Evolutionary conservation across 2,888 invertebrate species (phyloP), one percentile per base, ranked within the genome.

Genomic region (Poecilus cupreus): DNA sequence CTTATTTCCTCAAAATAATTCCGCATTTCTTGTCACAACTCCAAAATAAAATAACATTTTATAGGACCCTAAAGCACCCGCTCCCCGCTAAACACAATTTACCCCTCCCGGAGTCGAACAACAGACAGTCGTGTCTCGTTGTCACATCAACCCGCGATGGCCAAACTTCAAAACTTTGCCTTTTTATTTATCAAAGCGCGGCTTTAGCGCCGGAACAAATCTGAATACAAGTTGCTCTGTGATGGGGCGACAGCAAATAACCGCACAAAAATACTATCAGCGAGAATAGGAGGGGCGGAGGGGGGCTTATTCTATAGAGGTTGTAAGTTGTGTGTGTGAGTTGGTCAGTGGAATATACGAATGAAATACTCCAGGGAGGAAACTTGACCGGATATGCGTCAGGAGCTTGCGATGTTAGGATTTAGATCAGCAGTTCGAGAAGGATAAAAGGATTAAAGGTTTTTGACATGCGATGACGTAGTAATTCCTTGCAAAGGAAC

Each of bases 31-130:
- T 43, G n/a, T n/a, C 11, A 0, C 13, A 11, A 43, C 43, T n/a
- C n/a, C 54, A 57, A 57, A 22, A 46, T 72, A 72, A 72, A 72
- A 72, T 72, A 39, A 39, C 39, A 72, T 72, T 72, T 72, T 72
- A 72, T 72, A 72, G 72, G 11, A 8, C 20, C 18, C 16, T 51
- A 22, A 24, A 57, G 2, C 0, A n/a, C 8, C 0, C 24, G 11
- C 24, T 1, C 26, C 57, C 26, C n/a, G 11, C 32, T 32, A 32
- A 57, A 57, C 24, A 11, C 18, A 16, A 72, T 24, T 46, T 22
- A 46, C 24, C 8, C 18, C 11, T 13, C 43, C 39, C 22, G 13
- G 13, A 11, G 57, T n/a, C 11, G 11, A 57, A 24, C 16, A 18
- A 49, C 51, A 57, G 22, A 18, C 57, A 22, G n/a, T 72, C 39